Evolutionary conservation across 2,113 vertebrate genomes (phyloP).

Genomic region (Erinaceus europaeus): DNA sequence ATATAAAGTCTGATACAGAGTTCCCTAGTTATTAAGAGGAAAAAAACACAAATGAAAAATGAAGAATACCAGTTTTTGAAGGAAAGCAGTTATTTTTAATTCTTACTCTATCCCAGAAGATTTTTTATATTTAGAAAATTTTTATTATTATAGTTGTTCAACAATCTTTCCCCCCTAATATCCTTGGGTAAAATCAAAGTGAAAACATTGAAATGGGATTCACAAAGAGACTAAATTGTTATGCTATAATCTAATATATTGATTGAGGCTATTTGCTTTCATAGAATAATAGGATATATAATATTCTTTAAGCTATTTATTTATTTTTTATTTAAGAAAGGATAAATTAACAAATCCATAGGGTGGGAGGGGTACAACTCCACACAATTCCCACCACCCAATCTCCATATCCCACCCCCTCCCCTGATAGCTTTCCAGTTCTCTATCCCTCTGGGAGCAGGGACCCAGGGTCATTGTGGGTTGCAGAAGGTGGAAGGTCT

Average conservation of each 20-base stretch:
- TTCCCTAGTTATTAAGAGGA: constrained; percentile 9
- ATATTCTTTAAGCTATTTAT: constrained; percentile 25
- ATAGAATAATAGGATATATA: constrained; percentile 30
- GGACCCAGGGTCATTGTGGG: no score
- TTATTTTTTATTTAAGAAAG: no score
- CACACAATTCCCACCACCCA: no score
- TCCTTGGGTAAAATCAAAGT: background rate
- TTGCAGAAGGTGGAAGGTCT: no score
- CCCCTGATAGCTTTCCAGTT: no score
- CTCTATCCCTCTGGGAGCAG: no score
- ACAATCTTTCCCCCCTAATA: background rate
- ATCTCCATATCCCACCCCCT: no score
- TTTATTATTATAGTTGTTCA: background rate
- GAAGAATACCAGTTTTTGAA: background rate
- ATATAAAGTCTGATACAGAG: background rate
- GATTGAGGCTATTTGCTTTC: background rate
- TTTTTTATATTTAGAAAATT: background rate
- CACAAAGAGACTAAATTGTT: background rate
- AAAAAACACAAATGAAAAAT: background rate
- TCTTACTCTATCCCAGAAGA: background rate
- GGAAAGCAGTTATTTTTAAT: background rate
- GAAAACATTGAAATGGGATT: background rate
- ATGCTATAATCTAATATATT: background rate
- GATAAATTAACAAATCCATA: no score
- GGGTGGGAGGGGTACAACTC: no score